Conservation (phyloP, 2,113 vertebrate genomes). For the Aptenodytes forsteri region DNA sequence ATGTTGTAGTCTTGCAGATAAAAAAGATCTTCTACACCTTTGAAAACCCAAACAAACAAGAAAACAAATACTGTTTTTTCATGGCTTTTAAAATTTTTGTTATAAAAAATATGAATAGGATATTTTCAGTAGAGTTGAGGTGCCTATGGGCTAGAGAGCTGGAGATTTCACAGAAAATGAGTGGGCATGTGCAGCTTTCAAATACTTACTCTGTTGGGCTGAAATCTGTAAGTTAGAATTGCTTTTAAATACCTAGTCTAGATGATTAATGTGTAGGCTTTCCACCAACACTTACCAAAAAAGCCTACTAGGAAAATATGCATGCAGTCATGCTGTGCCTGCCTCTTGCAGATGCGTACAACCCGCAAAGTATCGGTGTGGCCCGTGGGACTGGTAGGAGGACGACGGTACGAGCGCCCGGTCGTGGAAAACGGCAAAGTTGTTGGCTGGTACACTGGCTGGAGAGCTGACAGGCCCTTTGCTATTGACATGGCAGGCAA, state of each 20-base stretch:
- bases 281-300: rapidly evolving
- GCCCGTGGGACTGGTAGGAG: slow-evolving; percentile 96
- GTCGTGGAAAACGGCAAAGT: slow-evolving; percentile 92
- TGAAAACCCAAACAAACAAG: not conserved
- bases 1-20: not conserved
- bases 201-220: not conserved
- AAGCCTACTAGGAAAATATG: rapidly evolving
- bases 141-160: not conserved
- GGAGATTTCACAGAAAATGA: not conserved
- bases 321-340: not conserved
- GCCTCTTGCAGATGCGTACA: slow-evolving; percentile 87
- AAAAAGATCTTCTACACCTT: not conserved
- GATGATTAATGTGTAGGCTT: not conserved
- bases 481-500: slow-evolving; percentile 98
- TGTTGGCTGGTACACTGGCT: slow-evolving; percentile 97
- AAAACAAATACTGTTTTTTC: not conserved
- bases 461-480: slow-evolving; percentile 95
- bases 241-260: not conserved
- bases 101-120: not conserved
- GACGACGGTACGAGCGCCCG: slow-evolving; percentile 92
- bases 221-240: not conserved
- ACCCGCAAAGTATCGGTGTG: slow-evolving; percentile 93
- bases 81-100: not conserved
- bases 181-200: not conserved
- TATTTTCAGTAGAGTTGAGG: not conserved